phyloP scores from a whole-genome alignment of 2,888 invertebrate genomes.

The Poecilus cupreus region DNA sequence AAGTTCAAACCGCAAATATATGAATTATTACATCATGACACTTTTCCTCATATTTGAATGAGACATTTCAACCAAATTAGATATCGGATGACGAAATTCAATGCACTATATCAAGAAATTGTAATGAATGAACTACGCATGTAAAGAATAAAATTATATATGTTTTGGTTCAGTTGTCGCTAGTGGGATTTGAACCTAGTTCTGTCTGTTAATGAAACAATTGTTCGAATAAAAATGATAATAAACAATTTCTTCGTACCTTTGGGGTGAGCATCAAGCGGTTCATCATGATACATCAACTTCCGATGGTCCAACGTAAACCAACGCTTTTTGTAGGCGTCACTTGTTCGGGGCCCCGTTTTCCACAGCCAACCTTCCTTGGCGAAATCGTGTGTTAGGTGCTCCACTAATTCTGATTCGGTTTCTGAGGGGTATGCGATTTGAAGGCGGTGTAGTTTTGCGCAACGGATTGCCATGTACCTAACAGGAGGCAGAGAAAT shows the following conservation, averaged over 20 bases:
- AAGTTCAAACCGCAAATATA: too few relatives aligned
- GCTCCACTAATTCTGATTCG: constrained; percentile 82
- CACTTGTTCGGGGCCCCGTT: constrained; percentile 88
- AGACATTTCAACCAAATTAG: too few relatives aligned
- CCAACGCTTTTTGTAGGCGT: constrained; percentile 91
- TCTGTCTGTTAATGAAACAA: too few relatives aligned
- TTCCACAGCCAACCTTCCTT: constrained; percentile 93
- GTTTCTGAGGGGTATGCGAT: constrained; percentile 88
- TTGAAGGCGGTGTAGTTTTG: constrained; percentile 87
- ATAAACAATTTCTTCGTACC: constrained; percentile 67
- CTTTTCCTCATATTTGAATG: too few relatives aligned
- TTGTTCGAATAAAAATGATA: too few relatives aligned
- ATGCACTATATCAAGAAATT: too few relatives aligned
- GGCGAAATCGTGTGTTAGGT: constrained; percentile 87
- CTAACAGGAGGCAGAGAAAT: neutral
- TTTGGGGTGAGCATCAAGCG: constrained; percentile 90
- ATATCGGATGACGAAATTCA: too few relatives aligned
- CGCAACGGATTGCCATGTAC: constrained; percentile 73
- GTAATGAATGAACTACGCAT: too few relatives aligned
- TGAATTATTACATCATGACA: too few relatives aligned
- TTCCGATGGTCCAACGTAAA: constrained; percentile 92
- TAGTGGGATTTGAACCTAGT: too few relatives aligned
- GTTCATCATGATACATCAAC: constrained; percentile 94
- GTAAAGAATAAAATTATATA: too few relatives aligned
- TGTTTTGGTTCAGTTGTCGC: too few relatives aligned